Conservation (phyloP, 1,140 invertebrate species). For the Pseudachorutes palmiensis region DNA sequence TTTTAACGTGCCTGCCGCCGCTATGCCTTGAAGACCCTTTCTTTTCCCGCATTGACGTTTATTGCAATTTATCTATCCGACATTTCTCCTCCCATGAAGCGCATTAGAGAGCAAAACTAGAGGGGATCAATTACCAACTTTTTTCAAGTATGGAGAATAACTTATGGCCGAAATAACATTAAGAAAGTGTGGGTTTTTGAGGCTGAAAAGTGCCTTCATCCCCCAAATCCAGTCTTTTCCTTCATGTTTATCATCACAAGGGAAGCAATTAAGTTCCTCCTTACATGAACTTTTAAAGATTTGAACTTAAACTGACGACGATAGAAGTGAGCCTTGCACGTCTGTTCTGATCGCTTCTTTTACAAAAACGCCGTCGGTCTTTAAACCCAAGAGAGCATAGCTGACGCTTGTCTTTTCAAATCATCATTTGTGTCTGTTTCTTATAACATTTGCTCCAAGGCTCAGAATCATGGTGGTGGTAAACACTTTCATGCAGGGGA, state of each 20-base stretch:
- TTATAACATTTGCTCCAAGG: slow-evolving; percentile 22
- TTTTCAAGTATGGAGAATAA: neutral
- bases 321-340: too few species aligned
- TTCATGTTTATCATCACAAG: too few species aligned
- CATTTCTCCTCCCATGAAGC: neutral
- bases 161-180: neutral
- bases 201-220: too few species aligned
- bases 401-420: slow-evolving; percentile 29
- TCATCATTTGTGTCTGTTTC: slow-evolving; percentile 38
- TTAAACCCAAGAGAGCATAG: neutral
- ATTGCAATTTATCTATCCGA: neutral
- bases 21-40: too few species aligned
- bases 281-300: too few species aligned
- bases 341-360: neutral
- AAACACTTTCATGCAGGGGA: neutral
- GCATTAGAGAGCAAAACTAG: neutral
- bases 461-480: slow-evolving; percentile 4
- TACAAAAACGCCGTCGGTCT: neutral
- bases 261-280: too few species aligned
- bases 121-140: neutral
- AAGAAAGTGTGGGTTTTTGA: neutral
- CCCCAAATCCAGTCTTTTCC: too few species aligned
- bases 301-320: neutral
- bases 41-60: neutral
- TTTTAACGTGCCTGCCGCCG: too few species aligned